These are phyloP conservation scores for Daboia siamensis DNA, from an alignment of 2,113 vertebrate species.

Conservation along the genomic window DNA sequence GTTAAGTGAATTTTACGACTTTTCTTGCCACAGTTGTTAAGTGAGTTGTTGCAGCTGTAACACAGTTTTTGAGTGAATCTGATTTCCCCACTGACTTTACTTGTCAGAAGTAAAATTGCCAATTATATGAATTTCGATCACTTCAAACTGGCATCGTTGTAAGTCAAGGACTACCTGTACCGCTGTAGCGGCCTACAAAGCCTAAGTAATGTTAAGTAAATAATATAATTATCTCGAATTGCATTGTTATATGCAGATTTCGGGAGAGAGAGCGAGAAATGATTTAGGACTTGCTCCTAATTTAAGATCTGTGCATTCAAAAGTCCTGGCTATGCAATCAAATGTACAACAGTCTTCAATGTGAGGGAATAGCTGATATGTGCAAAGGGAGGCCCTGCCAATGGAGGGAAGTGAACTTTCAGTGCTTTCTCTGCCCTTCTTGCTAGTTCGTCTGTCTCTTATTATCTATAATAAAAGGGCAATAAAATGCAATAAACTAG, in stretches of 20 bases:
- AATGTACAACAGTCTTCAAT: conserved; percentile 1
- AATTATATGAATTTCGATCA: too few relatives aligned
- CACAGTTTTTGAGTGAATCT: too few relatives aligned
- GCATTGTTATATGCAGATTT: neutral
- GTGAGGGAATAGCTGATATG: conserved; percentile 9
- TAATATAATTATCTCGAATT: neutral
- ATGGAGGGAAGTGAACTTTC: conserved; percentile 1
- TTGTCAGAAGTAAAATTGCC: too few relatives aligned
- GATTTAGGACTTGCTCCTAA: neutral
- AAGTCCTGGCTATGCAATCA: conserved; percentile 7
- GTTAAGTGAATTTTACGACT: too few relatives aligned
- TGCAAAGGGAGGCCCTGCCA: neutral
- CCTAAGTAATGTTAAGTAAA: neutral
- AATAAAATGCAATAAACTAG: conserved; percentile 30
- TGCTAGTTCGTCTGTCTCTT: conserved; percentile 21
- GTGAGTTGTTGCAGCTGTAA: too few relatives aligned
- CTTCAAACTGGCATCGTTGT: neutral
- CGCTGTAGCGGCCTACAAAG: neutral
- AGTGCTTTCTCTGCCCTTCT: conserved; percentile 16
- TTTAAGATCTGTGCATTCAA: neutral
- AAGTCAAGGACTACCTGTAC: neutral
- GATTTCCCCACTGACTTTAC: too few relatives aligned
- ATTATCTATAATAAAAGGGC: conserved; percentile 31
- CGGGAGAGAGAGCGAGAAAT: neutral
- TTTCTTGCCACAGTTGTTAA: too few relatives aligned